Conservation (phyloP, 2,888 invertebrate species). For the Acanthopleura granulata region DNA sequence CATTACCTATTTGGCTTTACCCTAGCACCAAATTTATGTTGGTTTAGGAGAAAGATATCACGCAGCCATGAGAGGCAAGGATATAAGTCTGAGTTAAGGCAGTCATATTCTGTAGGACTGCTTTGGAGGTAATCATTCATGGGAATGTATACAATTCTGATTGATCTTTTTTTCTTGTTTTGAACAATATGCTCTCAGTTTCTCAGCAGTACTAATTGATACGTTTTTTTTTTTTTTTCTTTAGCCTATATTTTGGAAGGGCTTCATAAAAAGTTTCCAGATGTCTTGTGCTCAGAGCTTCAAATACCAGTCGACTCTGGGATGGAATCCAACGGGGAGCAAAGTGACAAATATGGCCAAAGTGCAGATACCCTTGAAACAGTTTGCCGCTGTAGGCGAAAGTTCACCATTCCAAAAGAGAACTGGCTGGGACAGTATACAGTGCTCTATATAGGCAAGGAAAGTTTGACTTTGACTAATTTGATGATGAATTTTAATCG, state of each 20-base stretch:
- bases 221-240: slow-evolving; percentile 20
- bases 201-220: too few species aligned
- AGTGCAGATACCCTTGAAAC: not conserved
- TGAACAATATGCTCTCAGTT: too few species aligned
- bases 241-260: slow-evolving; percentile 31
- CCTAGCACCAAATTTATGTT: too few species aligned
- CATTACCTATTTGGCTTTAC: too few species aligned
- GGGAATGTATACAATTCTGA: too few species aligned
- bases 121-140: too few species aligned
- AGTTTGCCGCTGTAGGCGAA: slow-evolving; percentile 39
- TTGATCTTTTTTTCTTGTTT: too few species aligned
- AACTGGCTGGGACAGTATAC: slow-evolving; percentile 72
- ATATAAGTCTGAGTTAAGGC: too few species aligned
- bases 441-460: slow-evolving; percentile 79
- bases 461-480: slow-evolving; percentile 78
- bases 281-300: slow-evolving; percentile 22
- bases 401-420: slow-evolving; percentile 34
- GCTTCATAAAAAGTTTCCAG: slow-evolving; percentile 22
- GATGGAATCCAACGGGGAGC: not conserved
- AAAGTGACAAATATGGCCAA: not conserved
- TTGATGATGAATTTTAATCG: slow-evolving; percentile 70
- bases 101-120: too few species aligned
- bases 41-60: too few species aligned
- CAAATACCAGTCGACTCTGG: not conserved
- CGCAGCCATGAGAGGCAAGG: too few species aligned